A percentile compares a stretch with the other conserved stretches of the same genome.
These are phyloP conservation scores for Teleogryllus occipitalis DNA, from an alignment of 1,140 invertebrate species.

Conservation along the genomic window DNA sequence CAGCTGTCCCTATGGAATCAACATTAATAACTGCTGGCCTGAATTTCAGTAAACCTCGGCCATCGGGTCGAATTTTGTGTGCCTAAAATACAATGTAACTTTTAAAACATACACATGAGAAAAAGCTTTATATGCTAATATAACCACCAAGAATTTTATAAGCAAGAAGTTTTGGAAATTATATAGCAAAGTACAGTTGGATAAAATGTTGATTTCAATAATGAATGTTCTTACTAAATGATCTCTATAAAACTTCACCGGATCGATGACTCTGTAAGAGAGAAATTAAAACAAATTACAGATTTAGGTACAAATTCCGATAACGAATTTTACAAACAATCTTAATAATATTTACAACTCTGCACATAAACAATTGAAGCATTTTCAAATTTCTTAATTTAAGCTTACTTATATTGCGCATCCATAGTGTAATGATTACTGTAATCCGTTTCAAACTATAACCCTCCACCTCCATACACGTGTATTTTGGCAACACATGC, in stretches of 20 bases:
- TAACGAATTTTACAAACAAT: no score
- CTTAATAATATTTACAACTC: no score
- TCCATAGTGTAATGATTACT: not conserved
- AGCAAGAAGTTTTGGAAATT: not conserved
- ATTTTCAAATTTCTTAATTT: no score
- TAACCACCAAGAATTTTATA: not conserved
- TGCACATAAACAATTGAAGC: no score
- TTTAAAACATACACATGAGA: not conserved
- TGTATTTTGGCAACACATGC: not conserved
- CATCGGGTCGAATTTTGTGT: constrained; percentile 52
- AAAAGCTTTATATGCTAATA: not conserved
- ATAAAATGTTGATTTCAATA: not conserved
- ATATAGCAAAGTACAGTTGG: not conserved
- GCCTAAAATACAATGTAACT: constrained; percentile 30
- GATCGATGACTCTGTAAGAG: constrained; percentile 49
- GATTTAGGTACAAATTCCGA: not conserved
- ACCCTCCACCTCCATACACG: not conserved
- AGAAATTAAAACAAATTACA: constrained; percentile 11
- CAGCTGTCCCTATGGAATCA: constrained; percentile 56
- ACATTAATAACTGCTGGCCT: constrained; percentile 50
- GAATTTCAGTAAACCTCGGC: constrained; percentile 51
- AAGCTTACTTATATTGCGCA: not conserved
- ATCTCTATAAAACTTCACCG: constrained; percentile 52
- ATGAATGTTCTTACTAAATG: constrained; percentile 39
- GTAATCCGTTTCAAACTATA: not conserved